Base-by-base conservation (phyloP, 1,140 invertebrate genomes). In the Papilio dardanus region DNA sequence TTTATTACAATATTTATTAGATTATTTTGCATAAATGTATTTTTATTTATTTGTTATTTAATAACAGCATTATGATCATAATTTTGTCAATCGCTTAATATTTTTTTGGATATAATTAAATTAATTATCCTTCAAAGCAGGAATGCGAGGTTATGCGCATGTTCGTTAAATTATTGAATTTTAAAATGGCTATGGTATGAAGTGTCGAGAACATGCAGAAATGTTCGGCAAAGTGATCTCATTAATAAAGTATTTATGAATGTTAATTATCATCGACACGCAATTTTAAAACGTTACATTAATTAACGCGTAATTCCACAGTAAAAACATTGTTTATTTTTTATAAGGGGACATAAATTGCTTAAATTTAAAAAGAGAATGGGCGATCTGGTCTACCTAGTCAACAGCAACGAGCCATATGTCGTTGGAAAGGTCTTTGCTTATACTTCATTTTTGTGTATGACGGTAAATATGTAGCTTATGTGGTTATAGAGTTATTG, bases 181-280 rank as follows among this genome's bases (percentile, higher is more conserved):
- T 24, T 40, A 69, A 69, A 37, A 69, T 40, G 35, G 35, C 67
- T 4, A 40, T 35, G 33, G 67, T 40, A 69, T 69, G 24, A 14
- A 37, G 67, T 40, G 31, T 14, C 31, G 67, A 69, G 33, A 69
- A 42, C 33, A 69, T 24, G 31, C 67, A 40, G 24, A 40, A 69
- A 40, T 69, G 35, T 8, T 19, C 33, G 67, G 33, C 33, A 28
- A n/a, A 40, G 31, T 40, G 67, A 40, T 40, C 67, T 69, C 67
- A 69, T 69, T 69, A 40, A 37, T 24, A 69, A 69, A 35, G 67
- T 40, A 69, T 69, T 69, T 19, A 69, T 69, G 31, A 69, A 69
- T 35, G 31, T 69, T 69, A 69, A 69, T 69, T 69, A 69, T 62
- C 24, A 69, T 69, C 67, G 28, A 69, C 31, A 14, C 12, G 33